Conservation (phyloP, 2,113 vertebrate genomes). For the Hippocampus barbouri region DNA sequence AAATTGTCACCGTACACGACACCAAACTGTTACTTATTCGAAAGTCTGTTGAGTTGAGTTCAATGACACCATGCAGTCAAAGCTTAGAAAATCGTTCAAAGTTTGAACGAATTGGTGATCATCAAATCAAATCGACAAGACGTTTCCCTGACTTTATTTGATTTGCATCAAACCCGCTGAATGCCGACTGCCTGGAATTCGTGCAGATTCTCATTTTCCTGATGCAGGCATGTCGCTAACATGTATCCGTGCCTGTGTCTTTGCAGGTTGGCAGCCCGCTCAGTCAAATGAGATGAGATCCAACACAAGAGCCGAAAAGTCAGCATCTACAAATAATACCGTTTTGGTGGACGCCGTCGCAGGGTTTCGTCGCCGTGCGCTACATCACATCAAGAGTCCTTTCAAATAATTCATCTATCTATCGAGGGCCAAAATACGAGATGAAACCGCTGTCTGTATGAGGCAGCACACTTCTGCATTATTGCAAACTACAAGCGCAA, state of each 20-base stretch:
- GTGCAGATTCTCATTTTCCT: not conserved
- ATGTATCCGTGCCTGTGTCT: not conserved
- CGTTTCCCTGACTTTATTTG: not conserved
- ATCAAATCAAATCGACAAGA: not conserved
- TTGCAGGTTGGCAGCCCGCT: not conserved
- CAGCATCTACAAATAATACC: not conserved
- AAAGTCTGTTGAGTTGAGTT: no score
- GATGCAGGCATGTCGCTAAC: not conserved
- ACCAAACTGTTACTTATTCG: no score
- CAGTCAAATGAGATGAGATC: not conserved
- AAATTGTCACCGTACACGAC: no score
- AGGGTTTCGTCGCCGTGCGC: not conserved
- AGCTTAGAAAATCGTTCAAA: no score
- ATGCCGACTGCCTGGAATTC: not conserved
- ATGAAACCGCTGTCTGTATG: not conserved
- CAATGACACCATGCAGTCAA: no score
- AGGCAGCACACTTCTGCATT: not conserved
- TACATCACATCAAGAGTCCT: not conserved
- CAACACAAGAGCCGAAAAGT: not conserved
- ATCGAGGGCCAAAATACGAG: not conserved
- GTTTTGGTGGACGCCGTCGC: not conserved
- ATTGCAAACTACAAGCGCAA: not conserved
- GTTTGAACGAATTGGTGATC: not conserved
- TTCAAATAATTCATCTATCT: not conserved
- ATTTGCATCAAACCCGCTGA: not conserved